Evolutionary conservation across 2,888 invertebrate genomes (phyloP), one percentile per base, ranked within the genome.

Genomic region (Euproctis similis): DNA sequence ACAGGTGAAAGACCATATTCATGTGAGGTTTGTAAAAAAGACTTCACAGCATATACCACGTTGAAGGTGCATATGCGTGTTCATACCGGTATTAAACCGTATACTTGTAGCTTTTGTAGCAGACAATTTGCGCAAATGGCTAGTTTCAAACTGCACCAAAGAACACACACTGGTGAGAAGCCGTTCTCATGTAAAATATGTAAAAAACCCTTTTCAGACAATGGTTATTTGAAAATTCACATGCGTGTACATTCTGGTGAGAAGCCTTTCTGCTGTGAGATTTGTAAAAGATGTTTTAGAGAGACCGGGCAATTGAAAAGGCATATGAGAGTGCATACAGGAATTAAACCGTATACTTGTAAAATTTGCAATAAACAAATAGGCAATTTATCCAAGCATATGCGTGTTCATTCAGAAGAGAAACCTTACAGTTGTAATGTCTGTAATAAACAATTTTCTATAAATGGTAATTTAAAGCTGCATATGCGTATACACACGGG

Each of bases 341-440:
- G 81, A 0, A 35, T 74, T 0, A 80, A 80, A 23, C 70, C 78
- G 0, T 78, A 76, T 18, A 77, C 77, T 0, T 82, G 82, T 30
- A 77, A 78, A 29, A 53, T 82, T 1, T 82, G 82, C 28, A 76
- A 78, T 20, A 82, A 82, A 17, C 78, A 82, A 26, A 75, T 81
- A 5, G 74, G 75, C 0, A 78, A 80, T 41, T 34, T 81, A 4
- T 68, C 78, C 0, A 78, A 78, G 13, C 81, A 81, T 40, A 78
- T 80, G 80, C 50, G 63, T 0, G 57, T 76, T 0, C 82, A 82
- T 31, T 61, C 71, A 0, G 73, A 72, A 1, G 69, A 67, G 0
- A 53, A 63, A 0, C 67, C 69, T 0, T 76, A 31, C 24, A 62
- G 41, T 6, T 76, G 76, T 38, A 39, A 34, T 8, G 23, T 76